phyloP scores from a whole-genome alignment of 2,888 invertebrate genomes.

The Pterostichus niger region DNA sequence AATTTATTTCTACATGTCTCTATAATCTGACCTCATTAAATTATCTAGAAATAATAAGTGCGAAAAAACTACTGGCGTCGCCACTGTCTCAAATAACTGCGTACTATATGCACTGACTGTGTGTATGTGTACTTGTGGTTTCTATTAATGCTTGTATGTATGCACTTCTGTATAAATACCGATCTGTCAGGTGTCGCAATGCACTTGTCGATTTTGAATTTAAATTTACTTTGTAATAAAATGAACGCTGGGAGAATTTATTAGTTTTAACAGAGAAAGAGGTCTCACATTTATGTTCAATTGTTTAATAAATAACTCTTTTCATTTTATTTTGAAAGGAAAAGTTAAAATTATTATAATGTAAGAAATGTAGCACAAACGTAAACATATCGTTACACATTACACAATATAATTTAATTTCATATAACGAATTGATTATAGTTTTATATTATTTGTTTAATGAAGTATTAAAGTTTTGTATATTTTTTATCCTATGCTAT shows the following conservation, averaged over 20 bases:
- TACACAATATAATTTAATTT: no score
- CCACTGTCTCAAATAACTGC: slow-evolving; percentile 1
- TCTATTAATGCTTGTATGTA: background rate
- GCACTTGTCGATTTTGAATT: slow-evolving; percentile 35
- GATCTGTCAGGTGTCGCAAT: slow-evolving; percentile 45
- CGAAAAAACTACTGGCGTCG: slow-evolving; percentile 25
- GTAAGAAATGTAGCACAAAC: no score
- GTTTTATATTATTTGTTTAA: no score
- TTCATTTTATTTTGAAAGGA: no score
- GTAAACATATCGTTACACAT: no score
- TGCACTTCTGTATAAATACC: slow-evolving; percentile 44
- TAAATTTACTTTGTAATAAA: slow-evolving; percentile 48
- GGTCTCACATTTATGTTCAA: no score
- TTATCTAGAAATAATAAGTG: slow-evolving; percentile 26
- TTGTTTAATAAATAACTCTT: no score
- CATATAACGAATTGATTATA: no score
- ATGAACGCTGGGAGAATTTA: background rate
- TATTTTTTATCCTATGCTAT: no score
- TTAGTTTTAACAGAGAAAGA: background rate
- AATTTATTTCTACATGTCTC: slow-evolving; percentile 38
- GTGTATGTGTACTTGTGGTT: background rate
- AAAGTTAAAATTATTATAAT: no score
- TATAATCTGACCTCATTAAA: slow-evolving; percentile 46
- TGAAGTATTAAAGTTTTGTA: no score
- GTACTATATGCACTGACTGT: background rate